A percentile compares a stretch with the other conserved stretches of the same genome.
Evolutionary conservation across 2,797 vertebrate genomes (phyloP).

Genomic region (Hemibagrus guttatus): DNA sequence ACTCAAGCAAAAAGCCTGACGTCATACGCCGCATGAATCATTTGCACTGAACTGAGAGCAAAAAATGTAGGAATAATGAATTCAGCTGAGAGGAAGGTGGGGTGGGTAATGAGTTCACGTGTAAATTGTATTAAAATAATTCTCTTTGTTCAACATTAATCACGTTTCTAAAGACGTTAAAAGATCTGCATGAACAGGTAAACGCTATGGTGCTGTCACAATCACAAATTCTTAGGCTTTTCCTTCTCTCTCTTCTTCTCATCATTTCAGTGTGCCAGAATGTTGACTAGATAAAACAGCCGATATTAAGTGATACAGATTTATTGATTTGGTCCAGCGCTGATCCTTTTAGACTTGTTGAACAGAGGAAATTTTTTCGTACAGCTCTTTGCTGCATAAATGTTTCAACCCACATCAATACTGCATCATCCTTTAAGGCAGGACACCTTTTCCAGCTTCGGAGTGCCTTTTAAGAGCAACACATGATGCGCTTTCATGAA

Average conservation of each 20-base stretch:
- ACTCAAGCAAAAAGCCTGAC: conserved; percentile 46
- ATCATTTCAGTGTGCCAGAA: background rate
- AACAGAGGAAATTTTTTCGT: conserved; percentile 19
- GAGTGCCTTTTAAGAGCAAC: conserved; percentile 12
- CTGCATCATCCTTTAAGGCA: conserved; percentile 61
- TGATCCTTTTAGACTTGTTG: conserved; percentile 39
- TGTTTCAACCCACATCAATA: conserved; percentile 67
- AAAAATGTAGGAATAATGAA: conserved; percentile 25
- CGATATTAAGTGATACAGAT: background rate
- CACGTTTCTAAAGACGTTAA: conserved; percentile 36
- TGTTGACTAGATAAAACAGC: background rate
- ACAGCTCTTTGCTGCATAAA: conserved; percentile 60
- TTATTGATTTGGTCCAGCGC: conserved; percentile 1
- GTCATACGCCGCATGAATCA: conserved; percentile 59
- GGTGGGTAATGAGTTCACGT: conserved; percentile 56
- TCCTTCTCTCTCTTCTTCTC: background rate
- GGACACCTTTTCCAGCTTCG: conserved; percentile 58
- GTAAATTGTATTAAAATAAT: conserved; percentile 56
- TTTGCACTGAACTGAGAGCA: conserved; percentile 26
- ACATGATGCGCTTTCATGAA: conserved; percentile 8
- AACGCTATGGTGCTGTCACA: background rate
- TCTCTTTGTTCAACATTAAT: conserved; percentile 53
- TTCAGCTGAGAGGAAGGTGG: conserved; percentile 37
- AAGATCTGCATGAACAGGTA: background rate
- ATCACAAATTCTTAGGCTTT: background rate